A percentile compares a stretch with the other conserved stretches of the same genome.
phyloP scores from a whole-genome alignment of 2,113 vertebrate genomes.

The Silurus asotus region DNA sequence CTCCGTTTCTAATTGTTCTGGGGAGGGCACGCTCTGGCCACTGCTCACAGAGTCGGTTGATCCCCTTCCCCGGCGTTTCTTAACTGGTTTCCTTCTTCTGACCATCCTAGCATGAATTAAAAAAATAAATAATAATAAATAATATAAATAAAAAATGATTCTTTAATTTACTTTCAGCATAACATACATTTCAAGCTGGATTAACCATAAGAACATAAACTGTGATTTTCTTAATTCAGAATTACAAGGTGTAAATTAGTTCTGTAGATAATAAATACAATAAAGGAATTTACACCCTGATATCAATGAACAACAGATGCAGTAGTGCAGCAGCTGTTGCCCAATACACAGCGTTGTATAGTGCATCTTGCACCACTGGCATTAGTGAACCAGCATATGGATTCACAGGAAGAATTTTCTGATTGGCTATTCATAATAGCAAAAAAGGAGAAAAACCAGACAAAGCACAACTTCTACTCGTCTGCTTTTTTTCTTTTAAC shows the following conservation, averaged over 20 bases:
- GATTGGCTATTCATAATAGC: background rate
- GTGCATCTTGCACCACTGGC: background rate
- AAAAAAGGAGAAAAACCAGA: background rate
- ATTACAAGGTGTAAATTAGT: background rate
- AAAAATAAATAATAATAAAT: background rate
- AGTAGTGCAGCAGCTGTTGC: background rate
- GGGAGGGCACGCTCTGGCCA: conserved; percentile 62
- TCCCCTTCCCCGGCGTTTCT: conserved; percentile 75
- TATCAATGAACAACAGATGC: background rate
- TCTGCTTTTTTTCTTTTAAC: background rate
- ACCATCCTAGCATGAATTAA: conserved; percentile 75
- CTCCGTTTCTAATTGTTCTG: conserved; percentile 64
- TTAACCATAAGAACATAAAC: background rate
- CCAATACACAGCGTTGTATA: background rate
- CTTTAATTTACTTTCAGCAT: background rate
- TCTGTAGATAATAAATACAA: background rate
- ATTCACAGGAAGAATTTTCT: background rate
- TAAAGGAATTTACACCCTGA: background rate
- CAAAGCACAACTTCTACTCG: background rate
- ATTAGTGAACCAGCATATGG: background rate
- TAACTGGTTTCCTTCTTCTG: conserved; percentile 82
- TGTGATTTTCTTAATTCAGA: background rate
- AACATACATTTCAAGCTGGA: background rate
- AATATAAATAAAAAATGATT: background rate
- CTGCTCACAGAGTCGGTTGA: conserved; percentile 74